Base-by-base conservation (phyloP, 2,888 invertebrate genomes). In the Anaspis maculata region DNA sequence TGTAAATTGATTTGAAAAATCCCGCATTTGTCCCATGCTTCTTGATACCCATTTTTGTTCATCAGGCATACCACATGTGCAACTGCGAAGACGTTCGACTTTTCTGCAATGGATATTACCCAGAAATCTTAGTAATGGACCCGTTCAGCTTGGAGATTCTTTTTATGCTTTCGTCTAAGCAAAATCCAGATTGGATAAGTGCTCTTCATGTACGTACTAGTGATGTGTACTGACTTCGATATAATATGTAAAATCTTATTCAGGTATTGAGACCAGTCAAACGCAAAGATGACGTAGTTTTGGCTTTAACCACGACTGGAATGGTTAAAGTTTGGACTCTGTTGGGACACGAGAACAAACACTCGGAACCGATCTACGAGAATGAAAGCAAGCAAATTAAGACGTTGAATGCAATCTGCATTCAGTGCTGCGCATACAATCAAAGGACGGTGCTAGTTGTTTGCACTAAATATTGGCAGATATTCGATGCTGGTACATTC, bases 111-210 rank as follows among this genome's bases (percentile, higher is more conserved):
- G 98, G 98, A 3, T 96, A 95, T 64, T 98, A 98, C 61, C 89
- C 96, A 0, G 98, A 98, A 66, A 91, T 98, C 37, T 74, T 94
- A 46, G 83, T 98, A 9, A 89, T 98, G 81, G 94, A 99, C 65
- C 94, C 97, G 0, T 88, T 91, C 57, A 94, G 90, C 36, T 69
- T 98, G 47, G 94, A 95, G 66, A 79, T 94, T 11, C 67, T 95
- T 9, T 92, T 92, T 64, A 80, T 82, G n/a, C 68, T 98, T 25
- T 87, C 89, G 49, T 95, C 95, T 0, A 83, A 91, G 59, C 90
- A 96, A 41, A 92, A 92, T 60, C 95, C 97, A 0, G 97, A 98
- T 58, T 98, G 98, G 97, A 92, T 98, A 54, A 90, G 91, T 41
- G 91, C 97, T 26, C 74, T 96, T 49, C 91, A 94, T 67, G 87